Evolutionary conservation across 2,888 invertebrate genomes (phyloP).

Genomic region (Eristalis tenax): DNA sequence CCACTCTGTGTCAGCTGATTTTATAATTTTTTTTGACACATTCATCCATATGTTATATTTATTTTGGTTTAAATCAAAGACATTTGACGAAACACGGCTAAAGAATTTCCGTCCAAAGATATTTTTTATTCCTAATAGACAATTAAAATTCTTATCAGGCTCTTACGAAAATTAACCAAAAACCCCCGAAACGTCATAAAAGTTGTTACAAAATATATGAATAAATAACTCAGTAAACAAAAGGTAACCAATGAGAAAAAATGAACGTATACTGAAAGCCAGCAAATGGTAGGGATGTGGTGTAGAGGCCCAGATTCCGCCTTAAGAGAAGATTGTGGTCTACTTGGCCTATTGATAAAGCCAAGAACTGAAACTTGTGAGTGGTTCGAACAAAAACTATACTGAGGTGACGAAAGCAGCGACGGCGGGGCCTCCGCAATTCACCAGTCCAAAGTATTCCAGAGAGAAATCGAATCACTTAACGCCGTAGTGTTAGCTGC

Average conservation of each 20-base stretch:
- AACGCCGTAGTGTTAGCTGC: constrained; percentile 56
- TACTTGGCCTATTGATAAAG: constrained; percentile 36
- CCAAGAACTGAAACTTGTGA: constrained; percentile 40
- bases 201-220: neutral
- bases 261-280: neutral
- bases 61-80: constrained; percentile 19
- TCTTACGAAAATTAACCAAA: neutral
- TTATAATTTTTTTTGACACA: constrained; percentile 15
- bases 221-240: neutral
- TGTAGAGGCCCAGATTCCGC: constrained; percentile 21
- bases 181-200: neutral
- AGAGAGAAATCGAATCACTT: constrained; percentile 66
- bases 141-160: neutral
- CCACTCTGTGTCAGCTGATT: constrained; percentile 17
- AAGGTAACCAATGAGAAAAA: neutral
- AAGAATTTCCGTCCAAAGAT: neutral
- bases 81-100: neutral
- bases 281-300: constrained; percentile 42
- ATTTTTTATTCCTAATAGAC: neutral
- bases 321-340: constrained; percentile 28
- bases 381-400: constrained; percentile 26
- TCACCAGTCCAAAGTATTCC: constrained; percentile 28
- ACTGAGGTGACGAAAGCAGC: constrained; percentile 52
- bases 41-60: constrained; percentile 27
- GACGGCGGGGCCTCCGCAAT: constrained; percentile 30